Percentiles rank a stretch among this genome's conserved stretches.
These are phyloP conservation scores for Triplophysa tibetana DNA, from an alignment of 2,113 vertebrate genomes.

Conservation along the genomic window DNA sequence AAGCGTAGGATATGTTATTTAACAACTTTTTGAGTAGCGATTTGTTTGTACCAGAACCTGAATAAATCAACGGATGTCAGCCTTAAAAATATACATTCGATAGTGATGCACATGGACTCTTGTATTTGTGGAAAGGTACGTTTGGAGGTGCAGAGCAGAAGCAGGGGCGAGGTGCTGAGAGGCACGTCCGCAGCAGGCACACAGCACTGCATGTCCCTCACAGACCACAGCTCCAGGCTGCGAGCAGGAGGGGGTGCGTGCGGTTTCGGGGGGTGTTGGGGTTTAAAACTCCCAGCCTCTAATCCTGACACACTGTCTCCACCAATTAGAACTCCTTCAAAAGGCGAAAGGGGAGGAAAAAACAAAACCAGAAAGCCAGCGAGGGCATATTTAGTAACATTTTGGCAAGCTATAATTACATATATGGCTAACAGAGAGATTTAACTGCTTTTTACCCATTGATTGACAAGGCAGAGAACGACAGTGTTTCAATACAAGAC, in stretches of 20 bases:
- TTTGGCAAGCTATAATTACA: slow-evolving; percentile 83
- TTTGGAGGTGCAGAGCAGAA: slow-evolving; percentile 31
- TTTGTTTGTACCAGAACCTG: neutral
- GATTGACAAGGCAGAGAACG: slow-evolving; percentile 75
- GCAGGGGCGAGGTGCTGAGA: slow-evolving; percentile 41
- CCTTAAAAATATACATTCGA: neutral
- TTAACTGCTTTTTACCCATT: slow-evolving; percentile 78
- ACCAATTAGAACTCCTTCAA: slow-evolving; percentile 80
- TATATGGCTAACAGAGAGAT: slow-evolving; percentile 77
- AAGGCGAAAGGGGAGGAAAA: slow-evolving; percentile 78
- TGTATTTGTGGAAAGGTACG: slow-evolving; percentile 4
- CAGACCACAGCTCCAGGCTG: slow-evolving; percentile 26
- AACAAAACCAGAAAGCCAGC: slow-evolving; percentile 78
- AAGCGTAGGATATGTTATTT: too few relatives aligned
- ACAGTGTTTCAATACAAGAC: slow-evolving; percentile 22
- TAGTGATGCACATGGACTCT: slow-evolving; percentile 15
- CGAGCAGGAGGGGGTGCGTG: slow-evolving; percentile 33
- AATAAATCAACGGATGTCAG: neutral
- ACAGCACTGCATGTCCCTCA: slow-evolving; percentile 25
- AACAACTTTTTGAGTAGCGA: too few relatives aligned
- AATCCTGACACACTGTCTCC: slow-evolving; percentile 79
- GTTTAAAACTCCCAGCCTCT: slow-evolving; percentile 76
- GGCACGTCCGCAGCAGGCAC: slow-evolving; percentile 28
- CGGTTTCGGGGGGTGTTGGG: slow-evolving; percentile 64
- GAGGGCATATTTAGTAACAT: slow-evolving; percentile 81